Percentiles rank a stretch among this genome's conserved stretches.
These are phyloP conservation scores for Melinaea menophilus DNA, from an alignment of 2,888 invertebrate genomes.

Conservation along the genomic window DNA sequence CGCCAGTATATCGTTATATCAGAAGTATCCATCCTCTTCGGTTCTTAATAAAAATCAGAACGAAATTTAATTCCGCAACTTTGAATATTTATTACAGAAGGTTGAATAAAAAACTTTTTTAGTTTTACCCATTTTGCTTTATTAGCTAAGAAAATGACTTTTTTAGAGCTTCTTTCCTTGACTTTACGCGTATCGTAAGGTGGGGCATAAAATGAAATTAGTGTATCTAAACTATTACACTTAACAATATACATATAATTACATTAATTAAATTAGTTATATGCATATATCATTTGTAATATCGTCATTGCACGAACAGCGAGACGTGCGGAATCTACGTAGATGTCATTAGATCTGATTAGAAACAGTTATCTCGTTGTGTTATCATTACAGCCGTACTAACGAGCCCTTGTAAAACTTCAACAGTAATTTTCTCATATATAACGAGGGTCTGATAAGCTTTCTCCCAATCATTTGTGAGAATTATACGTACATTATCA, in stretches of 20 bases:
- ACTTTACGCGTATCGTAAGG: not conserved
- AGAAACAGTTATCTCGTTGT: conserved; percentile 73
- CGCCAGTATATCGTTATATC: conserved; percentile 73
- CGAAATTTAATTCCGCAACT: conserved; percentile 41
- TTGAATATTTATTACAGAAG: conserved; percentile 30
- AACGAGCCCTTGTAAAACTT: conserved; percentile 72
- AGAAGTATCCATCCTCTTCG: conserved; percentile 55
- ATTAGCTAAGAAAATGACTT: conserved; percentile 15
- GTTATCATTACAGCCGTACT: conserved; percentile 69
- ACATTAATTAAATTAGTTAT: not conserved
- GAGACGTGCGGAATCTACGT: conserved; percentile 34
- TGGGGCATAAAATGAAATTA: not conserved
- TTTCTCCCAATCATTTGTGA: conserved; percentile 57
- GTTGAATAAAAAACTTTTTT: conserved; percentile 29
- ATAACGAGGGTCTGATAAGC: conserved; percentile 59
- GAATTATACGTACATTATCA: conserved; percentile 51
- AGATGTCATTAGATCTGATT: conserved; percentile 68
- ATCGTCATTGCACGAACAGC: conserved; percentile 14
- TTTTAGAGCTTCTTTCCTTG: conserved; percentile 8
- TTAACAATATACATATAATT: not conserved
- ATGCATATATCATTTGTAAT: not conserved
- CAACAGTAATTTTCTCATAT: conserved; percentile 63
- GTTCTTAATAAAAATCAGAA: conserved; percentile 55
- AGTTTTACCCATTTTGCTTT: conserved; percentile 24
- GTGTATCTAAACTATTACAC: not conserved